A percentile compares a stretch with the other conserved stretches of the same genome.
phyloP scores from a whole-genome alignment of 1,140 invertebrate genomes.

The Hylaeus anthracinus region DNA sequence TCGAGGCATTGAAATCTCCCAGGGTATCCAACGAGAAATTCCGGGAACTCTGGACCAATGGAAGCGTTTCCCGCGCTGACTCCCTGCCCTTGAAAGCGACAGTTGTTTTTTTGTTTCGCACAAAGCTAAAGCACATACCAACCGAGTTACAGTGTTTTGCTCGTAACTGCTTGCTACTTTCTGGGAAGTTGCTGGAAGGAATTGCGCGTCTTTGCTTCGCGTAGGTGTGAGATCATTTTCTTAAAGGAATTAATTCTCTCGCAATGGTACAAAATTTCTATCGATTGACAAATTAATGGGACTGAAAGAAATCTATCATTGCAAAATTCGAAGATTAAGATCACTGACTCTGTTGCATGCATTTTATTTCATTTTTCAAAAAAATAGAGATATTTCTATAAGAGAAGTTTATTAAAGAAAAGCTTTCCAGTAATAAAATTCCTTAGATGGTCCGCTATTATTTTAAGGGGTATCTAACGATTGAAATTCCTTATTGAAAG shows the following conservation, averaged over 20 bases:
- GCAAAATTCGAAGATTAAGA: no score
- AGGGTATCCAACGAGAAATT: conserved; percentile 49
- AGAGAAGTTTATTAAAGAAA: no score
- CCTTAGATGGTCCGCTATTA: no score
- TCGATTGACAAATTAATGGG: no score
- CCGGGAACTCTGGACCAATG: conserved; percentile 58
- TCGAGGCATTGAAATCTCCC: conserved; percentile 65
- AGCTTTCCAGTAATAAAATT: no score
- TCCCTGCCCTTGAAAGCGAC: conserved; percentile 31
- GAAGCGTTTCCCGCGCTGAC: conserved; percentile 63
- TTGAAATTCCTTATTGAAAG: no score
- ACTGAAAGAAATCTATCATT: no score
- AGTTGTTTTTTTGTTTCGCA: conserved; percentile 16
- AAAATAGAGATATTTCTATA: no score
- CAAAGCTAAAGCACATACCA: conserved; percentile 25
- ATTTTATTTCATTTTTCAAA: no score
- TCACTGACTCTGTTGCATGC: no score
- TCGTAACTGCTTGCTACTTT: background rate
- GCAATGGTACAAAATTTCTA: background rate
- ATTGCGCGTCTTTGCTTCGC: background rate
- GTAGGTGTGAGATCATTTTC: conserved; percentile 36
- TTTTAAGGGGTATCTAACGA: no score
- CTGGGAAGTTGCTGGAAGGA: background rate
- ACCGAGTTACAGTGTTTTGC: conserved; percentile 10
- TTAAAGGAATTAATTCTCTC: background rate